Evolutionary conservation across 2,113 vertebrate species (phyloP).

Genomic region (Rhipidura dahli): DNA sequence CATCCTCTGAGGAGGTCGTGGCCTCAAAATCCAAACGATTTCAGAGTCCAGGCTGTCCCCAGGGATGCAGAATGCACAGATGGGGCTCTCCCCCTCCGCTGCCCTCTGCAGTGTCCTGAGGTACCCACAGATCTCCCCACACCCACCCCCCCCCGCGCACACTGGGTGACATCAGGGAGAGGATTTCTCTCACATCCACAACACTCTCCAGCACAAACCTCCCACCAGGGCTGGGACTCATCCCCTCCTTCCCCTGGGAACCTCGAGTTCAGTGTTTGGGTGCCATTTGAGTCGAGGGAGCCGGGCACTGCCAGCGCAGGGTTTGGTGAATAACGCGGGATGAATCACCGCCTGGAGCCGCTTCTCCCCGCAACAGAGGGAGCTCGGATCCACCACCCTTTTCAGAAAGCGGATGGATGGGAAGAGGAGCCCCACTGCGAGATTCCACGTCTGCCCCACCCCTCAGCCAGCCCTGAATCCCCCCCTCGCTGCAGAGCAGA

Average conservation of each 20-base stretch:
- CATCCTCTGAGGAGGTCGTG: not conserved
- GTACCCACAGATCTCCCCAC: not conserved
- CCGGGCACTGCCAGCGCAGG: not conserved
- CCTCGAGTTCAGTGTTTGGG: rapidly evolving
- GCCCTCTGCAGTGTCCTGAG: not conserved
- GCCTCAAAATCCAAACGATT: not conserved
- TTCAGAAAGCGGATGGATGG: not conserved
- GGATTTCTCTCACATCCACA: rapidly evolving
- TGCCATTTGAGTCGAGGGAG: not conserved
- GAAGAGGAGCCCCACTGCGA: not conserved
- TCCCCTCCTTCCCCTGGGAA: not conserved
- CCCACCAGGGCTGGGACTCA: not conserved
- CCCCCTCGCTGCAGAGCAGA: not conserved
- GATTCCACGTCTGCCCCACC: not conserved
- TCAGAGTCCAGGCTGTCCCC: not conserved
- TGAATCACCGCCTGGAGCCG: conserved; percentile 10
- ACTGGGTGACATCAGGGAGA: not conserved
- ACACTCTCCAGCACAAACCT: not conserved
- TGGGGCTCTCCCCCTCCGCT: not conserved
- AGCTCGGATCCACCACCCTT: not conserved
- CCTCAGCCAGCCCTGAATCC: not conserved
- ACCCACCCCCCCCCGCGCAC: not conserved
- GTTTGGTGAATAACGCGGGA: not conserved
- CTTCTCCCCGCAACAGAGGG: not conserved
- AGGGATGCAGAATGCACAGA: not conserved